These are phyloP conservation scores for Meiosimyza platycephala DNA, from an alignment of 2,888 invertebrate species.

Conservation along the genomic window DNA sequence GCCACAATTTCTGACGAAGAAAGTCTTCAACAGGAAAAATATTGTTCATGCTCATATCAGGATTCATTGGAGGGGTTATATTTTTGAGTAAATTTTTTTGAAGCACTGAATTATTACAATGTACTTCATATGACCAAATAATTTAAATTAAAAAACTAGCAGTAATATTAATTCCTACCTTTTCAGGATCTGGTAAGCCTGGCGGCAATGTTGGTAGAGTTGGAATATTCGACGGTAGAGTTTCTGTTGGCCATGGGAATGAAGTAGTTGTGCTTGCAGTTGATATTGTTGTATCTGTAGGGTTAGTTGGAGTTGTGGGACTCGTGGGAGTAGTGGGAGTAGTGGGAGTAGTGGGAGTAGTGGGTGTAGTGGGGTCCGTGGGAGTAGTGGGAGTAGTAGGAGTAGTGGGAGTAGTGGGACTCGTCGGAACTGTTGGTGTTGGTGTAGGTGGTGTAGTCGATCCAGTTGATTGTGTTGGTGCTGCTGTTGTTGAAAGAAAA, in stretches of 20 bases:
- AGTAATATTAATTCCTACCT: conserved; percentile 48
- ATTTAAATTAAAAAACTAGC: too few species aligned
- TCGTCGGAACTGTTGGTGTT: not conserved
- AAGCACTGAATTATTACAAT: too few species aligned
- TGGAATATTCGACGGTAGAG: conserved; percentile 41
- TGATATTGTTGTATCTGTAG: conserved; percentile 9
- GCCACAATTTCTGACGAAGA: too few species aligned
- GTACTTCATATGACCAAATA: too few species aligned
- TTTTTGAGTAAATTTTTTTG: too few species aligned
- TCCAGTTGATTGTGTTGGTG: conserved; percentile 36
- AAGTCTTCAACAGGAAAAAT: too few species aligned
- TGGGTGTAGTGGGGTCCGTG: not conserved
- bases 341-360: conserved; percentile 11
- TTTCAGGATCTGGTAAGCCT: conserved; percentile 57
- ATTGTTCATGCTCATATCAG: too few species aligned
- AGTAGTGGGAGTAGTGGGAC: not conserved
- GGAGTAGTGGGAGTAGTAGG: not conserved
- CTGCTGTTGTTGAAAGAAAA: conserved; percentile 37
- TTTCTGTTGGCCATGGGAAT: conserved; percentile 37
- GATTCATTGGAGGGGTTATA: too few species aligned
- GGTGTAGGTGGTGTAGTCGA: conserved; percentile 16
- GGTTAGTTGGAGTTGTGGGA: conserved; percentile 9
- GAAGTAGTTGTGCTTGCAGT: conserved; percentile 33
- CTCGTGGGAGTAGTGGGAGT: conserved; percentile 21
- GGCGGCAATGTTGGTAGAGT: conserved; percentile 57